Evolutionary conservation across 2,113 vertebrate genomes (phyloP).

Genomic region (Marcusenius ussheri): DNA sequence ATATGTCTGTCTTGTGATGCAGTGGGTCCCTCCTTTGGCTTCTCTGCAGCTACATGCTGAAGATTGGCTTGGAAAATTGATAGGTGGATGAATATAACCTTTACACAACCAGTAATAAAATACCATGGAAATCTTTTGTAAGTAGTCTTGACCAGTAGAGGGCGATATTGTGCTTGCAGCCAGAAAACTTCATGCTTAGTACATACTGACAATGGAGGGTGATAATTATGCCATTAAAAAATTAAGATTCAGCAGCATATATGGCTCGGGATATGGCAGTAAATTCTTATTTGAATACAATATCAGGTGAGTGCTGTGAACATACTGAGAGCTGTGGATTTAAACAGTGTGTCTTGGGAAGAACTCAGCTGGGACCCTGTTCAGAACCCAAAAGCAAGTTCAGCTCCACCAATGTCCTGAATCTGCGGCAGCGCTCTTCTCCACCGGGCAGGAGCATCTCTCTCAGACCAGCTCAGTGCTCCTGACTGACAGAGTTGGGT

Average conservation of each 20-base stretch:
- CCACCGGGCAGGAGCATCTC: neutral
- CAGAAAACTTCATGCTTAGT: neutral
- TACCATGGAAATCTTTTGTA: neutral
- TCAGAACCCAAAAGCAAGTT: too few species aligned
- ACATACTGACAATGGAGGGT: neutral
- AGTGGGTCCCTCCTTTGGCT: neutral
- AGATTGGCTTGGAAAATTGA: neutral
- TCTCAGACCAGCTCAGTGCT: neutral
- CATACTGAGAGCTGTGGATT: neutral
- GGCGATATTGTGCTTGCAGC: neutral
- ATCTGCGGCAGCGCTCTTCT: neutral
- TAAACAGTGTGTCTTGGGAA: neutral
- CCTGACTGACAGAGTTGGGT: too few species aligned
- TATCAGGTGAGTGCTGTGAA: neutral
- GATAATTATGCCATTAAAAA: neutral
- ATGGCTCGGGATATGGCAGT: neutral
- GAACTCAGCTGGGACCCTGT: too few species aligned
- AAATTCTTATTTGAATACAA: neutral
- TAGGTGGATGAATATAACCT: neutral
- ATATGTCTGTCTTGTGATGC: neutral
- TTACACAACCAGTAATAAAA: neutral
- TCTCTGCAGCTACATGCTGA: neutral
- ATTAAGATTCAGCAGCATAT: neutral
- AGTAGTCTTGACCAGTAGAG: neutral
- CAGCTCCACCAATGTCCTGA: too few species aligned